A percentile compares a stretch with the other conserved stretches of the same genome.
Conservation (phyloP, 2,888 invertebrate species). For the Drosophila subsilvestris region DNA sequence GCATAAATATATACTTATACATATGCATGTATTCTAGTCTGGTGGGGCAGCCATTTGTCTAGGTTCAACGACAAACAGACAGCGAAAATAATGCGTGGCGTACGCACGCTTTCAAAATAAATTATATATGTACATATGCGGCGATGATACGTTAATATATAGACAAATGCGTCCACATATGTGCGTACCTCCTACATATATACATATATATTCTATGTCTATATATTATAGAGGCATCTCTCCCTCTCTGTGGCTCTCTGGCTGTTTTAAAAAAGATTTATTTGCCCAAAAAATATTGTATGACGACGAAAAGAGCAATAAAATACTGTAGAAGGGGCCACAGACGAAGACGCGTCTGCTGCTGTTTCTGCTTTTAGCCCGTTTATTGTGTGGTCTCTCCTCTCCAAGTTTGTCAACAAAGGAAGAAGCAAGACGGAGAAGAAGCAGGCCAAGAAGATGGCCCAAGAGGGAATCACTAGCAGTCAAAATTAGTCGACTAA, state of each 20-base stretch:
- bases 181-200: background rate
- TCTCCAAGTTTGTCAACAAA: constrained; percentile 57
- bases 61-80: constrained; percentile 18
- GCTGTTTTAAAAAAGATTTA: constrained; percentile 59
- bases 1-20: background rate
- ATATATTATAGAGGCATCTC: constrained; percentile 18
- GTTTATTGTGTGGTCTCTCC: constrained; percentile 29
- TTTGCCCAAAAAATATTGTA: constrained; percentile 59
- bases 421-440: constrained; percentile 13
- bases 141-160: constrained; percentile 41
- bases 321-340: constrained; percentile 40
- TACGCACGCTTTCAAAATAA: constrained; percentile 75
- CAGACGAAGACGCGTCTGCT: background rate
- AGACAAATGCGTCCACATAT: constrained; percentile 33
- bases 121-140: constrained; percentile 65
- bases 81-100: constrained; percentile 63
- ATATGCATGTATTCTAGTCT: constrained; percentile 24
- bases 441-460: constrained; percentile 30
- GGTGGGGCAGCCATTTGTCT: constrained; percentile 31
- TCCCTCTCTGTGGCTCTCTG: constrained; percentile 13
- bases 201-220: constrained; percentile 13
- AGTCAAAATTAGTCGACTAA: background rate
- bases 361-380: constrained; percentile 14
- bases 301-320: constrained; percentile 55
- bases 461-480: background rate